phyloP scores from a whole-genome alignment of 1,140 invertebrate species.

The Drosophila varians region DNA sequence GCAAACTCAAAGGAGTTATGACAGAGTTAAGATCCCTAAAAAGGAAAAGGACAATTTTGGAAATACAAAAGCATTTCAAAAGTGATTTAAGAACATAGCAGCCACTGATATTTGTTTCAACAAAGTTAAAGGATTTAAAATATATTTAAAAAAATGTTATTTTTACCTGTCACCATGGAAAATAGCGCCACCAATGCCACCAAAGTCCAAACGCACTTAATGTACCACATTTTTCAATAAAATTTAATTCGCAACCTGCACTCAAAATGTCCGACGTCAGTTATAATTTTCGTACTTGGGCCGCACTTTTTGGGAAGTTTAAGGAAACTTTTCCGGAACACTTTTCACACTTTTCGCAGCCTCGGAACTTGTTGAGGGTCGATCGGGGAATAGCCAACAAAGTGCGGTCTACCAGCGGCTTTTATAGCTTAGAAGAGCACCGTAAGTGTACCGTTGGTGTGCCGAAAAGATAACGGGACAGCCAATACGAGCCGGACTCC shows the following conservation, averaged over 20 bases:
- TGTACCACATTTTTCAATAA: slow-evolving; percentile 60
- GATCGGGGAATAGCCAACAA: slow-evolving; percentile 64
- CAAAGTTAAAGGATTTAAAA: no score
- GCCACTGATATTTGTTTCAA: no score
- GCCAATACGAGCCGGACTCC: slow-evolving; percentile 52
- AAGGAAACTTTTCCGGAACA: slow-evolving; percentile 17
- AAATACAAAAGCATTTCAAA: no score
- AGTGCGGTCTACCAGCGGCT: slow-evolving; percentile 60
- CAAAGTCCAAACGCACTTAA: slow-evolving; percentile 68
- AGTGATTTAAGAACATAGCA: no score
- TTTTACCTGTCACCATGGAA: slow-evolving; percentile 56
- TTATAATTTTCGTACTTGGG: slow-evolving; percentile 19
- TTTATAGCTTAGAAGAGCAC: slow-evolving; percentile 59
- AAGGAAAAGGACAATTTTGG: no score
- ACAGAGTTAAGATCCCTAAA: no score
- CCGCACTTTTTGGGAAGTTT: slow-evolving; percentile 40
- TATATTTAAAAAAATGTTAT: no score
- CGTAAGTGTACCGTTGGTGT: slow-evolving; percentile 12
- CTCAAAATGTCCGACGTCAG: slow-evolving; percentile 31
- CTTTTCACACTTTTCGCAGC: slow-evolving; percentile 13
- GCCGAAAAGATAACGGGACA: slow-evolving; percentile 54
- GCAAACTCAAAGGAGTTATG: no score
- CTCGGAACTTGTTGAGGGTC: slow-evolving; percentile 16
- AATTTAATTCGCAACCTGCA: slow-evolving; percentile 10
- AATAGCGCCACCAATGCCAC: slow-evolving; percentile 60